Conservation (phyloP, 2,113 vertebrate genomes). For the Gopherus evgoodei region DNA sequence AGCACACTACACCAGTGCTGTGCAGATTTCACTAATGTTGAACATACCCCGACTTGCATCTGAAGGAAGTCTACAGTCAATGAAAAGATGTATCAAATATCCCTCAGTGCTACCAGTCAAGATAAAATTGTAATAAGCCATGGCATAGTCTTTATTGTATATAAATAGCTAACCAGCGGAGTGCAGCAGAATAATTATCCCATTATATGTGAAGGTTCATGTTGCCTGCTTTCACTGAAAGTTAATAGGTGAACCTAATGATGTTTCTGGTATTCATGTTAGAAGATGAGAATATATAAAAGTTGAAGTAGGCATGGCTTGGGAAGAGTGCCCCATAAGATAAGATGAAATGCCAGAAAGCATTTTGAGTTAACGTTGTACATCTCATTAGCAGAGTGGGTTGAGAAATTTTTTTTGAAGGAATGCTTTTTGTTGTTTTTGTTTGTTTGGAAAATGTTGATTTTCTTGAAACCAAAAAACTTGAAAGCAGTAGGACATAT, state of each 20-base stretch:
- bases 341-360: background rate
- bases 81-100: background rate
- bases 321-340: background rate
- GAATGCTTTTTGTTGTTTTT: too few relatives aligned
- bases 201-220: background rate
- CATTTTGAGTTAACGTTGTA: background rate
- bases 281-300: background rate
- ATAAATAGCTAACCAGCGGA: background rate
- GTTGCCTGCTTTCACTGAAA: background rate
- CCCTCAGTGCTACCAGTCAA: background rate
- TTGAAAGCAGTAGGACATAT: background rate
- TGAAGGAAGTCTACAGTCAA: background rate
- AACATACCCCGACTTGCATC: background rate
- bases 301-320: background rate
- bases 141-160: background rate
- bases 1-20: background rate
- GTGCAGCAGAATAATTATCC: background rate
- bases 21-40: background rate
- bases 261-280: background rate
- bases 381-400: background rate
- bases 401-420: background rate
- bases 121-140: background rate
- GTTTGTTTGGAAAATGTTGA: too few relatives aligned
- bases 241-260: background rate
- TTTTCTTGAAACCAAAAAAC: too few relatives aligned